Evolutionary conservation across 1,140 invertebrate species (phyloP), one percentile per base, ranked within the genome.

Genomic region (Notospermus geniculatus): DNA sequence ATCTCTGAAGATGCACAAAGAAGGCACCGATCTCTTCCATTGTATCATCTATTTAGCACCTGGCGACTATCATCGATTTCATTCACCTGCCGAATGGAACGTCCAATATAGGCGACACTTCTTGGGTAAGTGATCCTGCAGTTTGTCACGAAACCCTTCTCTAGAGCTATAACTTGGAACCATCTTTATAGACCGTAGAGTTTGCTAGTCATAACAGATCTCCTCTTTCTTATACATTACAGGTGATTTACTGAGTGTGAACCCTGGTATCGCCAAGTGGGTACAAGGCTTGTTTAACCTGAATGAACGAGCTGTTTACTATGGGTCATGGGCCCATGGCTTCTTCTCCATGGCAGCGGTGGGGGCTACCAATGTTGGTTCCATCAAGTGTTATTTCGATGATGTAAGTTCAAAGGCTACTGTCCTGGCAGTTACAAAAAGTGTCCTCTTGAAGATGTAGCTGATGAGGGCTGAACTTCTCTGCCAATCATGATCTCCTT

Each of bases 321-420:
- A 93, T 64, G 97, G 97, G 0, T 83, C 88, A 65, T 99, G 97
- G 97, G 83, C 90, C 62, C 86, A 97, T 80, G 97, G 97, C 0
- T 99, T 98, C 79, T 99, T 99, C 82, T 95, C 94, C 22, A 93
- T 98, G 84, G 89, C 93, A 1, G 95, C 97, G 7, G 95, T 99
- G 4, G 96, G 95, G 1, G 97, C 97, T 0, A 99, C 96, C 0
- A 99, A 98, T 82, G 97, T 99, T 25, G 97, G 97, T 0, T 97
- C 93, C 0, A 95, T 99, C 63, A 87, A 87, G 72, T 90, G 98
- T 19, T 93, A 91, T 74, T 90, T 89, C 72, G 95, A 98, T 81
- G 81, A 89, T 63, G 87, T 89, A 80, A 74, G 61, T 58, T 62
- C 2, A n/a, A n/a, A n/a, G n/a, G n/a, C n/a, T n/a, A n/a, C n/a